Base-by-base conservation (phyloP, 2,888 invertebrate genomes). In the Leptinotarsa juncta region DNA sequence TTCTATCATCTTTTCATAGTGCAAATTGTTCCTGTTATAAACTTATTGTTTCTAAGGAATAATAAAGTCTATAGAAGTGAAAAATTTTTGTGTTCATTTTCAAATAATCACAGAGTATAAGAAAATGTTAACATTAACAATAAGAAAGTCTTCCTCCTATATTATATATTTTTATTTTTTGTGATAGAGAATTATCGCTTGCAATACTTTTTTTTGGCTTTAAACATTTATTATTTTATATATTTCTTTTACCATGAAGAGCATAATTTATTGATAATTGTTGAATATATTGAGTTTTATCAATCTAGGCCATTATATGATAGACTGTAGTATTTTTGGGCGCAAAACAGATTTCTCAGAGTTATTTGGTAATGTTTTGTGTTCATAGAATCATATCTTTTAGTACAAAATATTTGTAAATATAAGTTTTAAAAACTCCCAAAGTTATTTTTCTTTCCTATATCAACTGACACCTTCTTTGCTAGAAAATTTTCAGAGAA, bases 141-240 rank as follows among this genome's bases (percentile, higher is more conserved):
- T 69, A 69, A 53, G 16, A 16, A n/a, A 20, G 69, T 69, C 69
- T 69, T 70, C 70, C 70, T 60, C 57, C 14, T 55, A 69, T 42
- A 48, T 26, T 26, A 16, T 14, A 20, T 48, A 60, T 23, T 26
- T 51, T 42, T 67, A 50, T 50, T 57, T 23, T 57, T 71, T 74
- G 74, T 71, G 71, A 74, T 74, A 74, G 67, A 74, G 42, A 67
- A 68, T 67, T 66, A 71, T 74, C 62, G 67, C 67, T 74, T 74
- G 74, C 74, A 74, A 74, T 74, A 71, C 71, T 62, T 71, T 71
- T 71, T 65, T 74, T 74, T 74, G 67, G 71, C 71, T 74, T 74
- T 74, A 74, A 71, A 20, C 26, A 65, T 51, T 67, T 32, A n/a
- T 32, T 62, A 23, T 12, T 57, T 57, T 14, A 12, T 62, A 62